Evolutionary conservation across 2,888 invertebrate genomes (phyloP), one percentile per base, ranked within the genome.

Genomic region (Hecatera dysodea): DNA sequence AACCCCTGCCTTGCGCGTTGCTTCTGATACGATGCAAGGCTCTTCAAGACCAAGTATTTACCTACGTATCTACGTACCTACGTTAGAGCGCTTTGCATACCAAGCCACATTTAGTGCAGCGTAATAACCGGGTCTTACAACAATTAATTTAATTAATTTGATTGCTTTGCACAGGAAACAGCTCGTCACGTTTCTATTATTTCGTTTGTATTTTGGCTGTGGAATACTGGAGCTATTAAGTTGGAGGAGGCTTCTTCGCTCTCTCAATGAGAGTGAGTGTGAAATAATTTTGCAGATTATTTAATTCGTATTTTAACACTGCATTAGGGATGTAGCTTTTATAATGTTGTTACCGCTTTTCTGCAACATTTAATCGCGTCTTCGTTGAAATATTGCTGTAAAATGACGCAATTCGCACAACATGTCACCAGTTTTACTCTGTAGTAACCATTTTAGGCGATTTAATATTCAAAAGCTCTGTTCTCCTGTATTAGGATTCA

Each of bases 61-160:
- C 57, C 27, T 44, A 70, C 27, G 33, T 73, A 48, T 52, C 27
- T 48, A 69, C 22, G 39, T 65, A n/a, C n/a, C n/a, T n/a, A 61
- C 56, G 57, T 64, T 71, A 27, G n/a, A 81, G 67, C 66, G 56
- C 72, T 79, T 81, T 81, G 67, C 78, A 77, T 81, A 76, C 78
- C 64, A 72, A 72, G 39, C 81, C 69, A 76, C 78, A 76, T 65
- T 76, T 75, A 81, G 55, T 71, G 81, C 81, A 81, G 46, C 67
- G 60, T 67, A 71, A 61, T 72, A 77, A 77, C 63, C 61, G 52
- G 17, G 48, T 44, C 61, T 71, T 56, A 66, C 67, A 67, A 67
- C 71, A 72, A 81, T 81, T 81, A 76, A 81, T 77, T 77, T 67
- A 81, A 81, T 81, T 72, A 77, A 81, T 67, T 48, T 53, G 62